phyloP scores from a whole-genome alignment of 2,888 invertebrate species.

The Philereme vetulata region DNA sequence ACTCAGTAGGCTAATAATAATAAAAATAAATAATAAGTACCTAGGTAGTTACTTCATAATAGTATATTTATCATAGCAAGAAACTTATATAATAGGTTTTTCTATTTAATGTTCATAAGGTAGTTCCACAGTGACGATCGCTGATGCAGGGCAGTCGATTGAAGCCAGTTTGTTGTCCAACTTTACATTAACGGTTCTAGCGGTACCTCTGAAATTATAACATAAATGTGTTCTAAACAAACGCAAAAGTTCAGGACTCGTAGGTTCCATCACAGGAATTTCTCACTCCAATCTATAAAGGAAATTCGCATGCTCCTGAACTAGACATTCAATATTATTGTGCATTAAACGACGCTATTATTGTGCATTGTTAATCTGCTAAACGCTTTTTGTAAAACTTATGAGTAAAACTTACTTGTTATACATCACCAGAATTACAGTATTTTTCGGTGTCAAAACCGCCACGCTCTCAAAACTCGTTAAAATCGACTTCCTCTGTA shows the following conservation, averaged over 20 bases:
- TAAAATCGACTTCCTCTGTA: conserved; percentile 34
- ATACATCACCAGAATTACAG: conserved; percentile 62
- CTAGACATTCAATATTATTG: too few relatives aligned
- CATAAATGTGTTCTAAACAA: background rate
- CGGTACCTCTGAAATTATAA: conserved; percentile 34
- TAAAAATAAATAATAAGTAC: too few relatives aligned
- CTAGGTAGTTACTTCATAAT: too few relatives aligned
- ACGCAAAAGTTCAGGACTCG: too few relatives aligned
- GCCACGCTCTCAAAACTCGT: conserved; percentile 47
- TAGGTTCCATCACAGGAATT: too few relatives aligned
- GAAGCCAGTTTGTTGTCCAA: conserved; percentile 34
- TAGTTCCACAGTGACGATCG: conserved; percentile 54
- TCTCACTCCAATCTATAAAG: too few relatives aligned
- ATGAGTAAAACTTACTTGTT: conserved; percentile 56
- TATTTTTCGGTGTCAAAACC: conserved; percentile 60
- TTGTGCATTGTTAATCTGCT: too few relatives aligned
- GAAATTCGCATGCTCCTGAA: too few relatives aligned
- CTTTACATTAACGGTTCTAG: conserved; percentile 39
- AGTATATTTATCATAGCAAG: too few relatives aligned
- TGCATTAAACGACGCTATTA: too few relatives aligned
- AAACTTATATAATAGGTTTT: background rate
- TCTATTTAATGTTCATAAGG: conserved; percentile 14
- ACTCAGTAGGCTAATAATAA: too few relatives aligned
- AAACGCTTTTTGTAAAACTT: background rate
- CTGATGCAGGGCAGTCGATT: conserved; percentile 38